Evolutionary conservation across 2,888 invertebrate species (phyloP).

Genomic region (Heliconius ismenius): DNA sequence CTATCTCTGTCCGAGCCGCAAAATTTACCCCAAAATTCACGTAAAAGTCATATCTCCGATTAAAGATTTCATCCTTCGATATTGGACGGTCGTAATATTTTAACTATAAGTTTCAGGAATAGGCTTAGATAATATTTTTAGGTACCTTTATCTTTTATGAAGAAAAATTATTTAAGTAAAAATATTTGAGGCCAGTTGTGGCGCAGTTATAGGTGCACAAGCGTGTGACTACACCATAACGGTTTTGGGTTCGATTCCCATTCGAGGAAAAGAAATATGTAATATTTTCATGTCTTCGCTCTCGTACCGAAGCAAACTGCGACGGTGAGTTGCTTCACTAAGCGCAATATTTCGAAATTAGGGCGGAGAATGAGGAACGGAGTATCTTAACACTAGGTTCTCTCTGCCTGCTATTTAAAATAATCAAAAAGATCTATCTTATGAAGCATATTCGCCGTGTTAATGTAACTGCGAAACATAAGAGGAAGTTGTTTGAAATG

Average conservation of each 20-base stretch:
- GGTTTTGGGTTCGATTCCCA: too few relatives aligned
- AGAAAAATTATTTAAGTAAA: background rate
- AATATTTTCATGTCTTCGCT: too few relatives aligned
- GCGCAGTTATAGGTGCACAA: too few relatives aligned
- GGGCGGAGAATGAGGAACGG: background rate
- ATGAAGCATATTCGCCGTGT: background rate
- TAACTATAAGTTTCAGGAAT: constrained; percentile 52
- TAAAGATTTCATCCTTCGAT: constrained; percentile 77
- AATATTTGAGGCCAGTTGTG: background rate
- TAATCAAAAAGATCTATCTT: background rate
- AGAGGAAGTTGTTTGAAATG: background rate
- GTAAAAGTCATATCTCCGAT: constrained; percentile 62
- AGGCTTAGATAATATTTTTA: constrained; percentile 3
- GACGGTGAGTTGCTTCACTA: too few relatives aligned
- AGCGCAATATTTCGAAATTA: too few relatives aligned
- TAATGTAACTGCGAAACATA: background rate
- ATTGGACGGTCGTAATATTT: constrained; percentile 79
- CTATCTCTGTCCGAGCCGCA: constrained; percentile 47
- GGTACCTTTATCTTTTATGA: background rate
- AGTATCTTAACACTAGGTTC: background rate
- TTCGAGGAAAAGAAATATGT: too few relatives aligned
- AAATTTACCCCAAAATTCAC: constrained; percentile 61
- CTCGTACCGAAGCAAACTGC: too few relatives aligned
- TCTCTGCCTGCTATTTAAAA: background rate
- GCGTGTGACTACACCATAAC: too few relatives aligned